These are phyloP conservation scores for Melanotaenia maccullochi DNA, from an alignment of 2,797 vertebrate species.

Conservation along the genomic window DNA sequence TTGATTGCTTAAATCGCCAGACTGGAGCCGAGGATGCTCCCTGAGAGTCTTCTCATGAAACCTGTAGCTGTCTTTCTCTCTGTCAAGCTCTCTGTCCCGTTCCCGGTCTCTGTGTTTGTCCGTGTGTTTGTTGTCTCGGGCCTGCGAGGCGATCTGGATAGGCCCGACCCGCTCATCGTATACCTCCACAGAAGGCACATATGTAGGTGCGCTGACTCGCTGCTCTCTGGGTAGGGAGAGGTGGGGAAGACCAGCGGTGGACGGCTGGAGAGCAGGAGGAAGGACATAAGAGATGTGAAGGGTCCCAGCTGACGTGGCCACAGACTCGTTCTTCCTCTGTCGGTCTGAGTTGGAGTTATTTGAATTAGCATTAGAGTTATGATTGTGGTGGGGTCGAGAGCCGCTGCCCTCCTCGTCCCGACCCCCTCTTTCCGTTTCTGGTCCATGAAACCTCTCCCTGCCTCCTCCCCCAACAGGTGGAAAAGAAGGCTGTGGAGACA, in stretches of 20 bases:
- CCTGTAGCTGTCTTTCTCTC: conserved; percentile 73
- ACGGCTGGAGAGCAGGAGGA: conserved; percentile 85
- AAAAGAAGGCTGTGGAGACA: conserved; percentile 59
- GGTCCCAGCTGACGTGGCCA: conserved; percentile 75
- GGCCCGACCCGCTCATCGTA: conserved; percentile 92
- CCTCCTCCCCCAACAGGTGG: conserved; percentile 34
- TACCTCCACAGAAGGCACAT: conserved; percentile 96
- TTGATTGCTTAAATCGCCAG: conserved; percentile 84
- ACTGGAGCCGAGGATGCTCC: conserved; percentile 78
- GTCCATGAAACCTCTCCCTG: conserved; percentile 46
- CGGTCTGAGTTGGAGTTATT: conserved; percentile 74
- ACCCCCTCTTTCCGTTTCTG: conserved; percentile 63
- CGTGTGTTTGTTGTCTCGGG: conserved; percentile 85
- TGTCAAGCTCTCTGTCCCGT: conserved; percentile 25
- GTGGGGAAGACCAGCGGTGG: conserved; percentile 74
- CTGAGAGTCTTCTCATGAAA: conserved; percentile 79
- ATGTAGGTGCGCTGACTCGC: conserved; percentile 94
- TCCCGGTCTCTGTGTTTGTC: conserved; percentile 78
- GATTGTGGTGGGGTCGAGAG: conserved; percentile 74
- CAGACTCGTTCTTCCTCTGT: conserved; percentile 84
- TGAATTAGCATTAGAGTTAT: conserved; percentile 51
- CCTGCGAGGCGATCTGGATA: conserved; percentile 95
- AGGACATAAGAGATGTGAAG: conserved; percentile 86
- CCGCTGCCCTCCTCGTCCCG: conserved; percentile 83
- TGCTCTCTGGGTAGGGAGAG: conserved; percentile 88